phyloP scores from a whole-genome alignment of 2,888 invertebrate species.

The Mythimna impura region DNA sequence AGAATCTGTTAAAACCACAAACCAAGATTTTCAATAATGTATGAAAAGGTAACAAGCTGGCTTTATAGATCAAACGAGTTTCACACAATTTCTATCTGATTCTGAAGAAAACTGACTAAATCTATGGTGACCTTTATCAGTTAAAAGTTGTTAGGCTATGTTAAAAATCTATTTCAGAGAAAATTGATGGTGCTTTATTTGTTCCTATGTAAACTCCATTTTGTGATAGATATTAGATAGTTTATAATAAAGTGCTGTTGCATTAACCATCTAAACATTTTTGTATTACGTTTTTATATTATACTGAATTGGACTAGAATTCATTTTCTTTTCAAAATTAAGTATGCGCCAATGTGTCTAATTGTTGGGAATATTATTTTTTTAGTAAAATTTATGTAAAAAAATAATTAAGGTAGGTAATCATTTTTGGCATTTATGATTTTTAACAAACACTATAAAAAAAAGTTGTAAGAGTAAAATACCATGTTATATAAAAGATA shows the following conservation, averaged over 20 bases:
- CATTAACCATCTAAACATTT: constrained; percentile 37
- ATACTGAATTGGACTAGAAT: constrained; percentile 3
- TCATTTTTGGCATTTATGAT: constrained; percentile 21
- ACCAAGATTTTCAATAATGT: not conserved
- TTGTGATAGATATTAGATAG: constrained; percentile 31
- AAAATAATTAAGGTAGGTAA: not conserved
- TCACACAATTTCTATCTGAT: not conserved
- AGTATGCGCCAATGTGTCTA: constrained; percentile 20
- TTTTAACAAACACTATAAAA: constrained; percentile 10
- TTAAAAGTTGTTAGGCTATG: too few relatives aligned
- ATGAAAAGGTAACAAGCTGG: not conserved
- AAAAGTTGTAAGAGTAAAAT: constrained; percentile 8
- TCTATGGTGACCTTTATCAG: not conserved
- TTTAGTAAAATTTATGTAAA: constrained; percentile 11
- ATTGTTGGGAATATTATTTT: constrained; percentile 19
- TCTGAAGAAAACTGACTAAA: not conserved
- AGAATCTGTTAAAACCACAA: not conserved
- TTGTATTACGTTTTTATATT: constrained; percentile 25
- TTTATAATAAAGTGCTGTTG: constrained; percentile 33
- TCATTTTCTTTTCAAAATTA: constrained; percentile 18
- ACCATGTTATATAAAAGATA: constrained; percentile 14
- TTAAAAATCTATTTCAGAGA: constrained; percentile 14
- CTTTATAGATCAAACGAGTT: not conserved
- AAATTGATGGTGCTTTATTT: constrained; percentile 44
- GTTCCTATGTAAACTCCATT: constrained; percentile 29